These are phyloP conservation scores for Poicephalus meyeri DNA, from an alignment of 2,113 vertebrate genomes.

Conservation along the genomic window DNA sequence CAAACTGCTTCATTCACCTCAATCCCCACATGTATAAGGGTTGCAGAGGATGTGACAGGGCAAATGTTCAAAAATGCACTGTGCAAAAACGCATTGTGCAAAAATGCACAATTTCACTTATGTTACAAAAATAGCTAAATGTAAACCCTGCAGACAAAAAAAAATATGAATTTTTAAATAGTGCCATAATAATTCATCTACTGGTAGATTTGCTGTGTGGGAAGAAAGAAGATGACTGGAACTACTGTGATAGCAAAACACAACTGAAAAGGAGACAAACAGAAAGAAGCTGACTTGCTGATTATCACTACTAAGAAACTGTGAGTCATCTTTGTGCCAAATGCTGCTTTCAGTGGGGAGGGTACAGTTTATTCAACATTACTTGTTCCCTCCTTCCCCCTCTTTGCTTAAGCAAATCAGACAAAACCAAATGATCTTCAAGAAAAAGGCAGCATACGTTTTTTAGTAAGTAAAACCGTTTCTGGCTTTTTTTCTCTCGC, in stretches of 20 bases:
- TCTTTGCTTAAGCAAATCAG: not conserved
- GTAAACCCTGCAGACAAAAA: not conserved
- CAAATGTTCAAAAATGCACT: not conserved
- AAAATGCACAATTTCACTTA: not conserved
- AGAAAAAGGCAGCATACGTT: not conserved
- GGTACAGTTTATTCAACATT: not conserved
- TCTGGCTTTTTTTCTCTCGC: not conserved
- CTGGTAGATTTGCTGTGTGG: not conserved
- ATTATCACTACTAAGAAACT: not conserved
- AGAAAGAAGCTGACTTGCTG: not conserved
- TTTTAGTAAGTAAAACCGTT: not conserved
- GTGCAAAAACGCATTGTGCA: not conserved
- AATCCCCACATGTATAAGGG: not conserved
- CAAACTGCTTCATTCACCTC: not conserved
- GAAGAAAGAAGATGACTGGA: not conserved
- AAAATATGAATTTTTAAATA: not conserved
- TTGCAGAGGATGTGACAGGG: not conserved
- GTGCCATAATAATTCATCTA: not conserved
- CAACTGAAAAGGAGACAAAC: not conserved
- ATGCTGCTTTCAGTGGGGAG: not conserved
- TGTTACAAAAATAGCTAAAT: not conserved
- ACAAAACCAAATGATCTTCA: not conserved
- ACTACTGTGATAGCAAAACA: not conserved
- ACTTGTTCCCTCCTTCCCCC: not conserved
- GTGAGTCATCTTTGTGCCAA: not conserved